Conservation (phyloP, 2,113 vertebrate genomes). For the Ornithorhynchus anatinus region DNA sequence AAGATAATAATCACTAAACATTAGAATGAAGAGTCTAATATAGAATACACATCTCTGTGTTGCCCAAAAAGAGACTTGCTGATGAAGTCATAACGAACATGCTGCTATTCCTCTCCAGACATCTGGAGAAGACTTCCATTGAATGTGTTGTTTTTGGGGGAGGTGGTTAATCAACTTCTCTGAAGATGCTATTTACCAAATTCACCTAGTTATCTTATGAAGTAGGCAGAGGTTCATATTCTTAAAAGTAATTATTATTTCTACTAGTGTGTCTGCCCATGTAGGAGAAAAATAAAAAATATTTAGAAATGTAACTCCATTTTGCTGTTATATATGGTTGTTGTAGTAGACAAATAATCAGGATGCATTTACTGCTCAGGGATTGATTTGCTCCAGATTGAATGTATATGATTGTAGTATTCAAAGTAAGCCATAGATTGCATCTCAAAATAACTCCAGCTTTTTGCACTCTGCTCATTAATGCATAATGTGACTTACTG, state of each 20-base stretch:
- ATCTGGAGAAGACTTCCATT: too few relatives aligned
- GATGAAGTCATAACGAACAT: too few relatives aligned
- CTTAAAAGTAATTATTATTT: slow-evolving; percentile 55
- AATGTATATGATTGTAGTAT: slow-evolving; percentile 53
- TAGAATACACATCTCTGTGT: too few relatives aligned
- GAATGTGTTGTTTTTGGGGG: not conserved
- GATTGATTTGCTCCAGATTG: slow-evolving; percentile 47
- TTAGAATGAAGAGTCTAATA: too few relatives aligned
- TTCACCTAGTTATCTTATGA: slow-evolving; percentile 42
- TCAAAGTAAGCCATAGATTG: slow-evolving; percentile 48
- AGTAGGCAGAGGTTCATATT: slow-evolving; percentile 27
- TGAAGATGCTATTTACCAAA: slow-evolving; percentile 33
- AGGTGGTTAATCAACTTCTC: too few relatives aligned
- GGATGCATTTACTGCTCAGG: slow-evolving; percentile 54
- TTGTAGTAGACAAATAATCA: slow-evolving; percentile 62
- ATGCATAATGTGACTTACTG: slow-evolving; percentile 27
- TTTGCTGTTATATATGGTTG: slow-evolving; percentile 37
- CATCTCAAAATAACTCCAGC: slow-evolving; percentile 52
- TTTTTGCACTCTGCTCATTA: slow-evolving; percentile 45
- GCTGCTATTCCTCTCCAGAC: too few relatives aligned
- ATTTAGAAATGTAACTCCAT: slow-evolving; percentile 32
- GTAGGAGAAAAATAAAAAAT: slow-evolving; percentile 56
- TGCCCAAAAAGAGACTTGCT: too few relatives aligned
- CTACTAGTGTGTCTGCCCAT: slow-evolving; percentile 41
- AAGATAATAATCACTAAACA: too few relatives aligned